Evolutionary conservation across 2,888 invertebrate genomes (phyloP).

Genomic region (Chesias legatella): DNA sequence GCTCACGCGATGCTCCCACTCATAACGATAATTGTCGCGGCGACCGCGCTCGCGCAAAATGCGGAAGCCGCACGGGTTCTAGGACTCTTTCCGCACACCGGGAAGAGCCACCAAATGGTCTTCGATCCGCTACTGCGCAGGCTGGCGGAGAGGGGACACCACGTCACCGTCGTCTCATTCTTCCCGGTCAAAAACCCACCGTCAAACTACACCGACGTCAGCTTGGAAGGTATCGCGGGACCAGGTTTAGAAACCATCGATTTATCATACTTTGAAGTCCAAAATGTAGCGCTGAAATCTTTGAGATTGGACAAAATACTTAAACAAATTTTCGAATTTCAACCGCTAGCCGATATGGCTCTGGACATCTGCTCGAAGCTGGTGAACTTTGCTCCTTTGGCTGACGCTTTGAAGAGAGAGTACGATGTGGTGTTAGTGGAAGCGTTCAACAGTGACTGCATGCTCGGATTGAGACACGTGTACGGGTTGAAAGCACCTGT

Average conservation of each 20-base stretch:
- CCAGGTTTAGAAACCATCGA: constrained; percentile 58
- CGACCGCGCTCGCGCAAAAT: constrained; percentile 40
- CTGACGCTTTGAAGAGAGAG: constrained; percentile 55
- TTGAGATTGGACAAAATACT: constrained; percentile 48
- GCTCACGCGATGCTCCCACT: constrained; percentile 49
- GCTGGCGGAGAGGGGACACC: constrained; percentile 79
- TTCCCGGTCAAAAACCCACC: constrained; percentile 75
- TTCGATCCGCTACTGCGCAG: constrained; percentile 78
- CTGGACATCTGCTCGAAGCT: constrained; percentile 57
- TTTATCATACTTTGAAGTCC: constrained; percentile 45
- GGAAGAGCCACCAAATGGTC: constrained; percentile 83
- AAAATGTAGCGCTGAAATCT: constrained; percentile 35
- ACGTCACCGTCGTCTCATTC: constrained; percentile 81
- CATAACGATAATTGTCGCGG: constrained; percentile 34
- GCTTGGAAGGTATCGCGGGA: constrained; percentile 60
- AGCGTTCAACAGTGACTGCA: constrained; percentile 83
- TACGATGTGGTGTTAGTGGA: constrained; percentile 84
- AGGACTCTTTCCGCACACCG: constrained; percentile 80
- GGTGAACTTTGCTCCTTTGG: constrained; percentile 56
- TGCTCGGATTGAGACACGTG: constrained; percentile 80
- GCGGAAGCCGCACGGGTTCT: constrained; percentile 71
- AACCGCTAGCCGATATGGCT: constrained; percentile 53
- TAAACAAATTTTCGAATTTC: constrained; percentile 46
- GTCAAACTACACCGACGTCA: constrained; percentile 64
- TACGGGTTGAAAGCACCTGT: constrained; percentile 76